Evolutionary conservation across 2,888 invertebrate species (phyloP).

Genomic region (Drosophila meridionalis): DNA sequence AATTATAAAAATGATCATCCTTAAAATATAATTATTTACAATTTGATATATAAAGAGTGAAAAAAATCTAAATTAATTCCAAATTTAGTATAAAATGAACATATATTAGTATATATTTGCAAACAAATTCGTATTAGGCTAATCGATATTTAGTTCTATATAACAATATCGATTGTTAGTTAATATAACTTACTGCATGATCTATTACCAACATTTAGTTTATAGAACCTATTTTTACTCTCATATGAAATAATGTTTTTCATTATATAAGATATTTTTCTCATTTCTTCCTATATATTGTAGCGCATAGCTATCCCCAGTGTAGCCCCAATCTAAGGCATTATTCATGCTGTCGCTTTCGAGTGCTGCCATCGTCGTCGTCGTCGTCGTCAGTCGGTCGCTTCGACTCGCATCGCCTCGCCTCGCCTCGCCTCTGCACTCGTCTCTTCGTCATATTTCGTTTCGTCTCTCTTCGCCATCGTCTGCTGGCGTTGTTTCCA

Average conservation of each 20-base stretch:
- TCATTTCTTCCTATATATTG: constrained; percentile 32
- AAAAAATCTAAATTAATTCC: not conserved
- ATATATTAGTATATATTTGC: not conserved
- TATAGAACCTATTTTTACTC: not conserved
- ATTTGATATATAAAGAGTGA: not conserved
- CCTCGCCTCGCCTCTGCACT: constrained; percentile 41
- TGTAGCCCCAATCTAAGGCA: constrained; percentile 61
- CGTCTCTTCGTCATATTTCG: not conserved
- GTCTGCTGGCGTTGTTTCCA: constrained; percentile 64
- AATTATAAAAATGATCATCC: not conserved
- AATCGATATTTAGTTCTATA: not conserved
- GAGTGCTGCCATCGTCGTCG: constrained; percentile 45
- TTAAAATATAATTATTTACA: not conserved
- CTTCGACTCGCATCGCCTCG: constrained; percentile 43
- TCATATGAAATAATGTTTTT: not conserved
- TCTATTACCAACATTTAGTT: not conserved
- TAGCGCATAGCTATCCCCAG: constrained; percentile 53
- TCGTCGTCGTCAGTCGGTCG: constrained; percentile 47
- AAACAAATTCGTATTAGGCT: not conserved
- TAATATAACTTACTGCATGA: not conserved
- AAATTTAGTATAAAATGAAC: not conserved
- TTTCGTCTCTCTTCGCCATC: constrained; percentile 23
- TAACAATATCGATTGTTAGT: not conserved
- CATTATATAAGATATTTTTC: constrained; percentile 19
- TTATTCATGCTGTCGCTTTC: constrained; percentile 68